Evolutionary conservation across 2,797 vertebrate species (phyloP), one percentile per base, ranked within the genome.

Genomic region (Pyrocephalus nanus): DNA sequence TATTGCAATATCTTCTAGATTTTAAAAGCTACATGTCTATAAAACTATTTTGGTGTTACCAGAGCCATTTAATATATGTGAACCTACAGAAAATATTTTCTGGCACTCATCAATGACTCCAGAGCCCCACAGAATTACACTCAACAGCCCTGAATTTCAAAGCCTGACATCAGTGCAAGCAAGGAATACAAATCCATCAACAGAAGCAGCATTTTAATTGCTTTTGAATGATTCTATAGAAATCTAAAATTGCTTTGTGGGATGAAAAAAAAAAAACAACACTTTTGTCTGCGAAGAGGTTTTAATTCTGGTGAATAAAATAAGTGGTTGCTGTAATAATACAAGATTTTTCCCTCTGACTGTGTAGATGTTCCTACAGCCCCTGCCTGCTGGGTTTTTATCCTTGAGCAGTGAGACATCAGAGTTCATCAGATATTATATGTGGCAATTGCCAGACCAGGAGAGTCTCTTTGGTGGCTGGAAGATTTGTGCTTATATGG

Each of bases 401-500:
- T 94, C 80, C 75, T 78, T 77, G 53, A 92, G 88, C 80, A 70
- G 38, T 57, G 81, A 86, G 76, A 82, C 67, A 84, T 74, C 7
- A 4, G 65, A 85, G 86, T 92, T 92, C 90, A 90, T 79, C 88
- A 91, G 87, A 93, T 92, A 90, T 76, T 93, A 43, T 15, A 77
- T 1, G 2, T 90, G 83, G 90, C 96, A 94, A 96, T 91, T 96
- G 92, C 80, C 91, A 83, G 58, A 88, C 55, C 92, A 88, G 92
- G 65, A 94, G 93, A 94, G 78, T 81, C 92, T 92, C 84, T 86
- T 94, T 66, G 48, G 86, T 84, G 83, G 72, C 78, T 86, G 88
- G 61, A 89, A 88, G 93, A 96, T 96, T 91, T 96, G 88, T 95
- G 91, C 86, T 93, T 85, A 94, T 82, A 3, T 92, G 96, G 85